Base-by-base conservation (phyloP, 2,888 invertebrate species). In the Chelonus formosanus region DNA sequence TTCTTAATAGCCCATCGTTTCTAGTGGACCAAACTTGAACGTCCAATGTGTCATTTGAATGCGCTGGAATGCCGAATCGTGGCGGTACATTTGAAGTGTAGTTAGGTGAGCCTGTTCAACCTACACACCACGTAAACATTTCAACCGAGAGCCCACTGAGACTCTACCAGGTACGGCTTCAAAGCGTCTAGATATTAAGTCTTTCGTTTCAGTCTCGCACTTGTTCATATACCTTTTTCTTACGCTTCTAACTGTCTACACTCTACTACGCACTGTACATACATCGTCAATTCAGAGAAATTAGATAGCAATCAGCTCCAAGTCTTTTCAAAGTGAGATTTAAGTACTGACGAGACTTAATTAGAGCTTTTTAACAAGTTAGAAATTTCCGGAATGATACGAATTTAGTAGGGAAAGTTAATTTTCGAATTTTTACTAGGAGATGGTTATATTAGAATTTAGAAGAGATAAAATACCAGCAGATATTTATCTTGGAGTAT, bases 21-120 rank as follows among this genome's bases (percentile, higher is more conserved):
- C 43, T 40, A 53, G n/a, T 43, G 43, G 34, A 40, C 66, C 50
- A 40, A 10, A 10, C 32, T 44, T 43, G 43, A 55, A 34, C 55
- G 53, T 53, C 53, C 32, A 61, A 48, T 65, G 68, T 73, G 73
- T 74, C 73, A 73, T 76, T 76, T 74, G 73, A 76, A 76, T 71
- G 73, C 75, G 67, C 67, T 71, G 75, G 77, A 76, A 77, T 77
- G 75, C 73, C 69, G 71, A 63, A 65, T 71, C 66, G 69, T 60
- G 73, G 68, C 73, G 75, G 71, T 71, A 69, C 73, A 74, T 71
- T 72, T 73, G 70, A 73, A 73, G 74, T 73, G 67, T 70, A 70
- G 76, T 74, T 74, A 73, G 73, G 70, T 73, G 68, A 72, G 70
- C 71, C 72, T 72, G 71, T 69, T 72, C 73, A 74, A 71, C 71